phyloP scores from a whole-genome alignment of 2,888 invertebrate species.

The Suillia variegata region DNA sequence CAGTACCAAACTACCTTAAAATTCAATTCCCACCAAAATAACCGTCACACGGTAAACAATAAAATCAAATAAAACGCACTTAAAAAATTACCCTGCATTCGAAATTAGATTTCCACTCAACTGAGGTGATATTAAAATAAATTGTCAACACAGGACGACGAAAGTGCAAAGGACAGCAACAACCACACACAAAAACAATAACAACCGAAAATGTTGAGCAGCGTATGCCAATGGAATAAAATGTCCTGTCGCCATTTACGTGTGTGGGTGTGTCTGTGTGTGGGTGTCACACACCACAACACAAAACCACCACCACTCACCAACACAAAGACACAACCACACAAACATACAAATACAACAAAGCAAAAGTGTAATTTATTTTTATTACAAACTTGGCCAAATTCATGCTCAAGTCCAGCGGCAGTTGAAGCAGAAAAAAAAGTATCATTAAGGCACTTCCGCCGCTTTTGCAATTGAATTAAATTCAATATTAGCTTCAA shows the following conservation, averaged over 20 bases:
- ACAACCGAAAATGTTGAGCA: neutral
- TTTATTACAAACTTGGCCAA: constrained; percentile 43
- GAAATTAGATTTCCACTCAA: constrained; percentile 22
- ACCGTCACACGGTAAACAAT: constrained; percentile 10
- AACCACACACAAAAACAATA: constrained; percentile 16
- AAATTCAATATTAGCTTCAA: constrained; percentile 38
- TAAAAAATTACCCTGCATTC: neutral
- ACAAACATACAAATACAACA: constrained; percentile 7
- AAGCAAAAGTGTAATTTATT: constrained; percentile 37
- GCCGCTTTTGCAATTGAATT: constrained; percentile 43
- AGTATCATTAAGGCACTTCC: constrained; percentile 37
- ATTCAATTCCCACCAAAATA: too few species aligned
- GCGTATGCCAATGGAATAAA: neutral
- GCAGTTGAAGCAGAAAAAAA: constrained; percentile 17
- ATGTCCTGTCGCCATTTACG: neutral
- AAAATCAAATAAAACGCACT: constrained; percentile 11
- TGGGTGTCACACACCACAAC: too few species aligned
- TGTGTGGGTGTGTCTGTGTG: too few species aligned
- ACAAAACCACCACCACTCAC: too few species aligned
- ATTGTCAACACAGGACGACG: constrained; percentile 29
- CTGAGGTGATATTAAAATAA: constrained; percentile 34
- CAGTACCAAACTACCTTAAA: too few species aligned
- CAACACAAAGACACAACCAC: constrained; percentile 19
- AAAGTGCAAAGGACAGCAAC: constrained; percentile 6
- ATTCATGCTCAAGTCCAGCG: constrained; percentile 35